Conservation (phyloP, 2,888 invertebrate species). For the Lutraria lutraria region DNA sequence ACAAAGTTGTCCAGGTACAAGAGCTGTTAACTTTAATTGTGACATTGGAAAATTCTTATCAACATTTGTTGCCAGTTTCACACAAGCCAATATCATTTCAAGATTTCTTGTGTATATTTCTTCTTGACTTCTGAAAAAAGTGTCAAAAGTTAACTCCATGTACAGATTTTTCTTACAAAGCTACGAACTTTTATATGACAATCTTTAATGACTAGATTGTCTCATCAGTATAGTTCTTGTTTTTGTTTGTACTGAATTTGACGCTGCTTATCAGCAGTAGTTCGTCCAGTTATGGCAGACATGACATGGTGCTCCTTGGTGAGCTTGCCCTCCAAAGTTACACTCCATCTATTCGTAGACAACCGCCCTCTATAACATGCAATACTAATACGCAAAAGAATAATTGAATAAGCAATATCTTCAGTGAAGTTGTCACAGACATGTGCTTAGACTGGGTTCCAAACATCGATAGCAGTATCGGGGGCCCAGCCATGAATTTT, state of each 20-base stretch:
- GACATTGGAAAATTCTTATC: constrained; percentile 80
- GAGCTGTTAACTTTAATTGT: constrained; percentile 86
- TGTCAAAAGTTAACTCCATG: not conserved
- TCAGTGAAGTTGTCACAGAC: too few relatives aligned
- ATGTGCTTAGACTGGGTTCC: too few relatives aligned
- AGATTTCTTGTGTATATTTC: constrained; percentile 72
- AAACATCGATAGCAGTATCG: too few relatives aligned
- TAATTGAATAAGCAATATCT: too few relatives aligned
- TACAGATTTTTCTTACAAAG: too few relatives aligned
- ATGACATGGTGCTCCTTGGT: too few relatives aligned
- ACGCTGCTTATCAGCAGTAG: not conserved
- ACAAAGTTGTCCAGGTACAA: constrained; percentile 85
- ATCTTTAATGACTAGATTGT: not conserved
- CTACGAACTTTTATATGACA: not conserved
- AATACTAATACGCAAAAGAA: too few relatives aligned
- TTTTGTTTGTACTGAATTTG: not conserved
- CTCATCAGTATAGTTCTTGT: not conserved
- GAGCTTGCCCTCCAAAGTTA: too few relatives aligned
- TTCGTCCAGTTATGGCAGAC: not conserved
- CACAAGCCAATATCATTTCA: constrained; percentile 70
- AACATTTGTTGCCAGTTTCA: constrained; percentile 75
- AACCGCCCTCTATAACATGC: too few relatives aligned
- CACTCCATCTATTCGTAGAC: too few relatives aligned
- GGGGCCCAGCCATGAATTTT: too few relatives aligned
- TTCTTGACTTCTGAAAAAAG: constrained; percentile 57